Evolutionary conservation across 64 coral and sea anemone species (phyloP), one percentile per base, ranked within the genome.

Genomic region (Dendronephthya gigantea): DNA sequence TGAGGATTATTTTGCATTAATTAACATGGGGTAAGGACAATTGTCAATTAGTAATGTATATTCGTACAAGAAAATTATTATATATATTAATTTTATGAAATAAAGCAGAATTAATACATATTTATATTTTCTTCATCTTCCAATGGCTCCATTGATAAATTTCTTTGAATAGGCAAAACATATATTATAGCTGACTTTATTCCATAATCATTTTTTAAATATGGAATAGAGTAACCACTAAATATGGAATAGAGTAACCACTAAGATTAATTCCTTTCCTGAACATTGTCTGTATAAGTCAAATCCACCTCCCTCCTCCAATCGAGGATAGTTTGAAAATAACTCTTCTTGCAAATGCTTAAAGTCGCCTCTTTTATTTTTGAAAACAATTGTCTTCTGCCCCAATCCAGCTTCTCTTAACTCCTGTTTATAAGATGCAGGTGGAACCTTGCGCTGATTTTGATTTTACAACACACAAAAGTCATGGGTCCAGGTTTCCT

Each of bases 161-260:
- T 86, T 62, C 49, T 62, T 43, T 86, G 84, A 39, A 86, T 86
- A 50, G 50, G 84, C 38, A 86, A 40, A 31, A 86, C 84, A 65
- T 86, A 68, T 65, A 86, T 52, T 36, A 86, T 86, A 30, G 84
- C 84, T 19, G 84, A 86, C 29, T 86, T 86, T 9, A 86, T 86
- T 32, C 84, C 84, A 86, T 86, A 86, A 33, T 52, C 62, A 62
- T 68, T 65, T 52, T 86, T 86, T 34, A 86, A 86, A 58, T 39
- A 86, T 65, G 84, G 84, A 16, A 86, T 86, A 11, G 84, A 39
- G 84, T 69, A 86, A 32, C 84, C 84, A 58, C 32, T 65, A n/a
- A n/a, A n/a, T n/a, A n/a, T 65, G 84, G 25, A 50, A 52, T 49
- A 40, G 84, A 52, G 59, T 86, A 65, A 28, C 59, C 66, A 65